These are phyloP conservation scores for Trichonephila clavata DNA, from an alignment of 1,140 invertebrate species.

Conservation along the genomic window DNA sequence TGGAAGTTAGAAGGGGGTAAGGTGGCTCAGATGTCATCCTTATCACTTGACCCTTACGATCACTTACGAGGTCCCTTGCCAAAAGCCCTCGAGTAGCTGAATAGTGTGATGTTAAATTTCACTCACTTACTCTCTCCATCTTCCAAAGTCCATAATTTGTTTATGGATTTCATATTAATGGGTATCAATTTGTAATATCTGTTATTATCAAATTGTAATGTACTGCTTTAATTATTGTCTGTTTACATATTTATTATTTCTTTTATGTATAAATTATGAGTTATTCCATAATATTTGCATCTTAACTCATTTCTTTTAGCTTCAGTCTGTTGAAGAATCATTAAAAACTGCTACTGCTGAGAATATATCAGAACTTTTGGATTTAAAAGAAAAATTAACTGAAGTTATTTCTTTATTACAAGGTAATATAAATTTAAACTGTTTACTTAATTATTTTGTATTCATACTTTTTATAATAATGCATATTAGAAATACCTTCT, in stretches of 20 bases:
- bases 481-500: background rate
- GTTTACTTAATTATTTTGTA: background rate
- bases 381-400: conserved; percentile 67
- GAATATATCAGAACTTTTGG: conserved; percentile 43
- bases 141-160: background rate
- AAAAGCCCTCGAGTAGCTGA: background rate
- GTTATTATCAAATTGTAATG: background rate
- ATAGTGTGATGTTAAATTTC: no score
- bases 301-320: conserved; percentile 1
- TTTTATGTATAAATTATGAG: background rate
- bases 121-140: no score
- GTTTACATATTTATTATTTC: background rate
- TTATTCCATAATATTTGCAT: background rate
- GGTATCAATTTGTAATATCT: background rate
- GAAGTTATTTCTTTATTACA: conserved; percentile 65
- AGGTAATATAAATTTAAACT: conserved; percentile 24
- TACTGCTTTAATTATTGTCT: background rate
- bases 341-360: conserved; percentile 27
- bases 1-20: no score
- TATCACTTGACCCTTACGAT: no score
- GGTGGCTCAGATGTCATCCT: no score
- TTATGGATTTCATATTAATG: background rate
- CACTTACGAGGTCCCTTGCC: no score
- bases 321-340: conserved; percentile 55
- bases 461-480: background rate